A percentile compares a stretch with the other conserved stretches of the same genome.
Conservation (phyloP, 1,140 invertebrate genomes). For the Schlechtendalia chinensis region DNA sequence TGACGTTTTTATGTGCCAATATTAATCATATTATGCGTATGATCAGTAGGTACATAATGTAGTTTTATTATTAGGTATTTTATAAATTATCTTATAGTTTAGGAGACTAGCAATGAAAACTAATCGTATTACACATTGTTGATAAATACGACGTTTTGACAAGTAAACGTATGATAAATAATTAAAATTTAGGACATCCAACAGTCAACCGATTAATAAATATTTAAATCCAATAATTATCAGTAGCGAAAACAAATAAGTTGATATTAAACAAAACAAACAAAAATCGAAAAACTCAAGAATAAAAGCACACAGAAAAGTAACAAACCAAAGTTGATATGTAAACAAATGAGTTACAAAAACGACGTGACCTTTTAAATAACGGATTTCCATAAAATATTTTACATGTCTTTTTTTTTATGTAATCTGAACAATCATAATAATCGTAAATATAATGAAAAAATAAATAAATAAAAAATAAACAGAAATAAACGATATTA, state of each 20-base stretch:
- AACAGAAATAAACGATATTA: neutral
- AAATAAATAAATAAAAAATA: slow-evolving; percentile 15
- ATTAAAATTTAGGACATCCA: slow-evolving; percentile 15
- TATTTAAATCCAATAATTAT: slow-evolving; percentile 20
- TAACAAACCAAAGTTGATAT: slow-evolving; percentile 16
- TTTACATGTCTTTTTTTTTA: neutral
- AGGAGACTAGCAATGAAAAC: slow-evolving; percentile 17
- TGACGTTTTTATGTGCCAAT: neutral
- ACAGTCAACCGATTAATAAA: slow-evolving; percentile 28
- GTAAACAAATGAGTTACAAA: slow-evolving; percentile 22
- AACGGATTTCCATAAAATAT: neutral
- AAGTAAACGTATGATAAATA: slow-evolving; percentile 13
- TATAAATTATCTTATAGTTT: neutral
- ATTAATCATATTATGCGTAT: neutral
- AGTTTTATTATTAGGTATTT: neutral
- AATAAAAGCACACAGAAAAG: neutral
- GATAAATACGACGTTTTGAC: neutral
- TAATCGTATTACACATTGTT: neutral
- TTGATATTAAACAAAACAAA: neutral
- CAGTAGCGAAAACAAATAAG: neutral
- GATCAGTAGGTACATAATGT: neutral
- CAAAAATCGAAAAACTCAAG: neutral
- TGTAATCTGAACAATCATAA: neutral
- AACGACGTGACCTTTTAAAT: neutral
- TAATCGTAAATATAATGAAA: neutral